A percentile compares a stretch with the other conserved stretches of the same genome.
phyloP scores from a whole-genome alignment of 2,797 vertebrate genomes.

The Oreochromis mossambicus region DNA sequence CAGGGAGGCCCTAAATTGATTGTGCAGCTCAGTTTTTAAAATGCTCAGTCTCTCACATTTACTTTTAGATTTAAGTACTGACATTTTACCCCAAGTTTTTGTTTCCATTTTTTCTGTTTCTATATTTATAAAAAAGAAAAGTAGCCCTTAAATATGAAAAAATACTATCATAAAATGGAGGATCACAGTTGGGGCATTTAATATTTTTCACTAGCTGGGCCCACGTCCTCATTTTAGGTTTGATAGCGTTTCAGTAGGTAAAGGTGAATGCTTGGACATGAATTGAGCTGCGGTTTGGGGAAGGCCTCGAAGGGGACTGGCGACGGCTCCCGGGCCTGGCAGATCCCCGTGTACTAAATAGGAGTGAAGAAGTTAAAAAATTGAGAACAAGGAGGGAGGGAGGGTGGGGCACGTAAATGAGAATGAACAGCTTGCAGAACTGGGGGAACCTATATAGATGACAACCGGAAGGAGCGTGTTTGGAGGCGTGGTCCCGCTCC shows the following conservation, averaged over 20 bases:
- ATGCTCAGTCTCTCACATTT: neutral
- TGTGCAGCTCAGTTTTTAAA: neutral
- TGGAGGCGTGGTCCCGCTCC: neutral
- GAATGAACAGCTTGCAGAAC: neutral
- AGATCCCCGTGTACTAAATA: neutral
- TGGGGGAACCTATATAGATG: neutral
- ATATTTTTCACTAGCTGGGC: neutral
- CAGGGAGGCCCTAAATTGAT: conserved; percentile 18
- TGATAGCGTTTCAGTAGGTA: neutral
- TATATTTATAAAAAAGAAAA: rapidly evolving
- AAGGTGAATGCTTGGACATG: neutral
- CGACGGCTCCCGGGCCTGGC: rapidly evolving
- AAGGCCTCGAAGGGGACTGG: neutral
- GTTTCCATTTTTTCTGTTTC: neutral
- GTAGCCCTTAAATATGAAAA: neutral
- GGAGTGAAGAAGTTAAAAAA: neutral
- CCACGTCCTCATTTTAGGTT: neutral
- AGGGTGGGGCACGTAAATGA: rapidly evolving
- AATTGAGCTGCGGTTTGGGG: neutral
- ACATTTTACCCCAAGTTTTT: neutral
- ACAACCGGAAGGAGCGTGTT: neutral
- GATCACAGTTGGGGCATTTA: neutral
- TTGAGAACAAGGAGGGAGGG: neutral
- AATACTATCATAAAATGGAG: neutral
- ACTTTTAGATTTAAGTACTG: neutral